These are phyloP conservation scores for Coccyzus lansbergi DNA, from an alignment of 2,797 vertebrate genomes.

Conservation along the genomic window DNA sequence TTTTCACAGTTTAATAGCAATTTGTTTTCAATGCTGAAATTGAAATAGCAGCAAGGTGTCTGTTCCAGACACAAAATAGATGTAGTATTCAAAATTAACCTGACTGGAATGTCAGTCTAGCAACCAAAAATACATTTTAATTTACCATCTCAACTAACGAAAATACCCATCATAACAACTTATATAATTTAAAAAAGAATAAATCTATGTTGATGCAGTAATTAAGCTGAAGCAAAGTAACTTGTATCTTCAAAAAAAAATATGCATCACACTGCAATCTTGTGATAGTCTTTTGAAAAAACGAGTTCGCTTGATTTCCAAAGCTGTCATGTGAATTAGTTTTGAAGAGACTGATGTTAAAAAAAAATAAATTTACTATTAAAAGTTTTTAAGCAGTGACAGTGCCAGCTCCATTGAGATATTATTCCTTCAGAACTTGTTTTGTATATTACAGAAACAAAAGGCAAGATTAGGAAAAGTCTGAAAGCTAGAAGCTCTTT, in stretches of 20 bases:
- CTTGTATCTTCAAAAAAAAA: neutral
- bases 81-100: slow-evolving; percentile 7
- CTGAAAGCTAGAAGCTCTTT: neutral
- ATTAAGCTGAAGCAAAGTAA: neutral
- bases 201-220: neutral
- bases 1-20: neutral
- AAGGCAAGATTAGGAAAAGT: neutral
- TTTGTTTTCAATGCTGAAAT: neutral
- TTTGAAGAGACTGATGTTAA: neutral
- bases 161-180: neutral
- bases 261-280: neutral
- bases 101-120: neutral
- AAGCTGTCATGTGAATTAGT: neutral
- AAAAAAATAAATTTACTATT: neutral
- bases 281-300: neutral
- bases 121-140: neutral
- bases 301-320: neutral
- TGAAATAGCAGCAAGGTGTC: neutral
- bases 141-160: neutral
- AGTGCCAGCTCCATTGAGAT: neutral
- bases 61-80: neutral
- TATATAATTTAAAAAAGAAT: neutral
- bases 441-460: neutral
- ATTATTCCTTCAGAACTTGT: neutral
- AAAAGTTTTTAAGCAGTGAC: neutral